Evolutionary conservation across 2,113 vertebrate genomes (phyloP), one percentile per base, ranked within the genome.

Genomic region (Macquaria ambigua): DNA sequence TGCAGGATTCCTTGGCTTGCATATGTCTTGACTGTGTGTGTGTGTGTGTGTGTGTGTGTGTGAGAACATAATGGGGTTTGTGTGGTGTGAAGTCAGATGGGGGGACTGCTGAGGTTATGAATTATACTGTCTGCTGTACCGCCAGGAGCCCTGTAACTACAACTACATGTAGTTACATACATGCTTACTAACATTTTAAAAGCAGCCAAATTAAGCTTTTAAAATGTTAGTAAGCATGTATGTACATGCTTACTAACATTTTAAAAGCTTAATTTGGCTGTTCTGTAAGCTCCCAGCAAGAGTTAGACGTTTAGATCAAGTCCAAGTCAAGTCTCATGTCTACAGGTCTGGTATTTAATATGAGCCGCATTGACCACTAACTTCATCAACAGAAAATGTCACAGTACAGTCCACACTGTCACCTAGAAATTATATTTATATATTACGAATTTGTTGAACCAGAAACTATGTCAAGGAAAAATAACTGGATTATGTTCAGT

Each of bases 51-150:
- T 28, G 52, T 64, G 48, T 23, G 28, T 53, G n/a, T 48, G 79
- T 56, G 39, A 39, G 37, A 69, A 64, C 70, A 82, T 62, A 76
- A 72, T 71, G 79, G 34, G 63, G 64, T 31, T 68, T 55, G 63
- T 58, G 50, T 39, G 34, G 43, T 58, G 50, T 61, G 48, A 34
- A 69, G 77, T 61, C 64, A 63, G 48, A 43, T 31, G 23, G 53
- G 53, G 11, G 50, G 50, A 6, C 48, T 66, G 23, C 23, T 55
- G 74, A 39, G 61, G 48, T 50, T 48, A 16, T n/a, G 11, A 50
- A 11, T 53, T 4, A 23, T 8, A 4, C 34, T 21, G 62, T 23
- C 52, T 72, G 46, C 15, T 71, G 20, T 21, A 34, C 41, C 6
- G 20, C 21, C 39, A 39, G 21, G 21, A 63, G 28, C 8, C 3